These are phyloP conservation scores for Drosophila siamana DNA, from an alignment of 2,888 invertebrate species.

Conservation along the genomic window DNA sequence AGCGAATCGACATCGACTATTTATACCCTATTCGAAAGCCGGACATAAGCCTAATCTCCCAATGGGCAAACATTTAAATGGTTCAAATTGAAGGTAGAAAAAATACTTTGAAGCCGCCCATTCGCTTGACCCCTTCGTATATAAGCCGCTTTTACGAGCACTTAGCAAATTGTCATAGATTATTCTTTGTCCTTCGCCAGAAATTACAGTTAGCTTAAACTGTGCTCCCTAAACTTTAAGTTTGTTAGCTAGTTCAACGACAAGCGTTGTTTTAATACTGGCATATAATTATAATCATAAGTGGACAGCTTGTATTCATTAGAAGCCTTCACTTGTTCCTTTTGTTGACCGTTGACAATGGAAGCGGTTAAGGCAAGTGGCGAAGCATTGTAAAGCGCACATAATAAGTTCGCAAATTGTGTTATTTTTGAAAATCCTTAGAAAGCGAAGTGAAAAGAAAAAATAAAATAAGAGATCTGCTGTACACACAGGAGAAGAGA, in stretches of 20 bases:
- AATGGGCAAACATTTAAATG: slow-evolving; percentile 1
- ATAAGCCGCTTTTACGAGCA: slow-evolving; percentile 5
- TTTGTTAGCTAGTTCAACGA: no score
- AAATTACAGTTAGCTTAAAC: neutral
- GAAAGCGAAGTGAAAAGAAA: slow-evolving; percentile 28
- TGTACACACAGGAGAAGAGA: slow-evolving; percentile 18
- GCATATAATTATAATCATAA: neutral
- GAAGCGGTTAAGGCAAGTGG: slow-evolving; percentile 27
- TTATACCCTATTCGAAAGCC: slow-evolving; percentile 24
- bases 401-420: slow-evolving; percentile 63
- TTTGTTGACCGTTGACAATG: slow-evolving; percentile 15
- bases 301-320: neutral
- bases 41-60: neutral
- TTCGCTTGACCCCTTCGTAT: slow-evolving; percentile 24
- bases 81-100: slow-evolving; percentile 1
- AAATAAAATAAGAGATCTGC: slow-evolving; percentile 29
- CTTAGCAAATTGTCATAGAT: slow-evolving; percentile 33
- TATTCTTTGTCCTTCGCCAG: neutral
- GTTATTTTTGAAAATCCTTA: slow-evolving; percentile 28
- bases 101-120: slow-evolving; percentile 23
- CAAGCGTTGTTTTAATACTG: neutral
- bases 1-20: slow-evolving; percentile 37
- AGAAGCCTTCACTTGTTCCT: neutral
- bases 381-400: neutral
- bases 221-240: neutral